Percentiles rank a stretch among this genome's conserved stretches.
These are phyloP conservation scores for Phorcus lineatus DNA, from an alignment of 2,888 invertebrate species.

Conservation along the genomic window DNA sequence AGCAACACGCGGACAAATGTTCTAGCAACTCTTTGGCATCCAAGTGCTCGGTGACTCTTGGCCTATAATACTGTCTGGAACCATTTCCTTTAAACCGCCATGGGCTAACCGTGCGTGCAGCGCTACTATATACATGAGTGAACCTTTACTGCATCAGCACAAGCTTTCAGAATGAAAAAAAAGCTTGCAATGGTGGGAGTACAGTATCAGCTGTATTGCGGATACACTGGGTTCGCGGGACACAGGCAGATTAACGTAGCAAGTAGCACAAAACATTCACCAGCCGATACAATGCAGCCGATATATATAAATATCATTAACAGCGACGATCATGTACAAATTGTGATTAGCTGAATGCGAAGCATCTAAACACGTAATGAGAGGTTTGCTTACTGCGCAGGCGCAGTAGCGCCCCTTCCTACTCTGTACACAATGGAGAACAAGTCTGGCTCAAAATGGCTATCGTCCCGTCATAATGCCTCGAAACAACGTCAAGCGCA, in stretches of 20 bases:
- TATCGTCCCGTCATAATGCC: not conserved
- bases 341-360: constrained; percentile 10
- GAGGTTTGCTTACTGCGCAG: not conserved
- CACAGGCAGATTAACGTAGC: no score
- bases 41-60: not conserved
- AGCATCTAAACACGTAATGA: not conserved
- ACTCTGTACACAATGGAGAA: not conserved
- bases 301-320: constrained; percentile 14
- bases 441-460: not conserved
- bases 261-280: not conserved
- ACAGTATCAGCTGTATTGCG: no score
- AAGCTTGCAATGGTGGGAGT: no score
- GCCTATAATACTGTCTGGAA: constrained; percentile 12
- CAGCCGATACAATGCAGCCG: not conserved
- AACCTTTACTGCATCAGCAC: no score
- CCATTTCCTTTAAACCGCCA: not conserved
- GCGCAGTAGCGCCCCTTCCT: not conserved
- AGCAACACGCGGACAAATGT: not conserved
- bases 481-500: no score
- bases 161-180: no score
- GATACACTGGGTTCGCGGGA: no score
- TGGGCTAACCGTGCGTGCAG: no score
- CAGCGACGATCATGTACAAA: constrained; percentile 10
- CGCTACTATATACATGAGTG: no score
- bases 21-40: constrained; percentile 14